Base-by-base conservation (phyloP, 2,797 vertebrate species). In the Scomberomorus guttatus region DNA sequence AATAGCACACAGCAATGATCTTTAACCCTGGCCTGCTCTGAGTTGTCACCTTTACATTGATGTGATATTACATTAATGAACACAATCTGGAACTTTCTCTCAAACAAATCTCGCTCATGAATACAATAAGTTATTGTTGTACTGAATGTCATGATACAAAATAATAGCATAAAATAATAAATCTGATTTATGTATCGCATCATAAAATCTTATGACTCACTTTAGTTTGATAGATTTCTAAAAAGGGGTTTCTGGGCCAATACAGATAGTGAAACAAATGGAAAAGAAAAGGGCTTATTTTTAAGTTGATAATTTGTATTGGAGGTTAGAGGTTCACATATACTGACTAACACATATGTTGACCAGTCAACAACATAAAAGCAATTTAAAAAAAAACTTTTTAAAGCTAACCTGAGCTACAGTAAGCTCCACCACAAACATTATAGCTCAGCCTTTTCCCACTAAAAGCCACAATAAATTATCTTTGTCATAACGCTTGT, bases 1-100 rank as follows among this genome's bases (percentile, higher is more conserved):
- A 79, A 74, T 69, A 72, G 56, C 56, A 68, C 60, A 42, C 24
- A 65, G 55, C 24, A 46, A 80, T 72, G 88, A 94, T 93, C 95
- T 91, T 72, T 81, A 65, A 77, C 72, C 37, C 56, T 51, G 66
- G 86, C 11, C 54, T 66, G 27, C 70, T 77, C 56, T 39, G 60
- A 86, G 29, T 77, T 68, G 44, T 79, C 72, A 80, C 69, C 61
- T 83, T 85, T 66, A 61, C 72, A 66, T 55, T 70, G 34, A 81
- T 77, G 48, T 59, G 46, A 75, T 44, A 77, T 77, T 65, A 81
- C 44, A 48, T 48, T 48, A 48, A 78, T 75, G 37, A 72, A 79
- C 48, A 65, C 24, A 68, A 4, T 77, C 65, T 60, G 46, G n/a
- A 6, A 58, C 46, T 62, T 46, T 76, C 20, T 80, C 44, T 55